These are phyloP conservation scores for Gibbula magus DNA, from an alignment of 2,888 invertebrate species.

Conservation along the genomic window DNA sequence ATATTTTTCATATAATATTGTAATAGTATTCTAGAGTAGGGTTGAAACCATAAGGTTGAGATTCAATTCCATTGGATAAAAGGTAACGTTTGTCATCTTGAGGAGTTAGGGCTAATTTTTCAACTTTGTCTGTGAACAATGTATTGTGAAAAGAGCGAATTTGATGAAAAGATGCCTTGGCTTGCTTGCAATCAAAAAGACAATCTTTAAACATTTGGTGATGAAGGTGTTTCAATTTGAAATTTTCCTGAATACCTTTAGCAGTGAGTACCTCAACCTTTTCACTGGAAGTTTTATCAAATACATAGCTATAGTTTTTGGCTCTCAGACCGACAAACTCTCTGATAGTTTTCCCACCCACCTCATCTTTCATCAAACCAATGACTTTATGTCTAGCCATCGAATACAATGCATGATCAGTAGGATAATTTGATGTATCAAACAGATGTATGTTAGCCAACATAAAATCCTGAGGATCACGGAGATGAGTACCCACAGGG, in stretches of 20 bases:
- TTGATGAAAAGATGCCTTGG: neutral
- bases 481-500: neutral
- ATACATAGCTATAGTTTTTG: too few species aligned
- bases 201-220: too few species aligned
- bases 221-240: too few species aligned
- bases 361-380: too few species aligned
- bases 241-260: too few species aligned
- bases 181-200: neutral
- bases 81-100: too few species aligned
- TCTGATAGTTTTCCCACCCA: neutral
- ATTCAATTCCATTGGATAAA: too few species aligned
- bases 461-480: neutral
- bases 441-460: neutral
- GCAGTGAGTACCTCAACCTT: too few species aligned
- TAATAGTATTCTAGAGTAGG: too few species aligned
- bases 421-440: neutral
- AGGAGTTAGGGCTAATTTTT: neutral
- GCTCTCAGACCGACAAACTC: neutral
- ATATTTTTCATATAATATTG: too few species aligned
- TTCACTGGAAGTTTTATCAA: neutral
- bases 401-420: neutral
- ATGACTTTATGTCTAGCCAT: neutral
- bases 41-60: too few species aligned
- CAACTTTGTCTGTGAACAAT: neutral
- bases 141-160: too few species aligned